These are phyloP conservation scores for Lepus oiostolus DNA, from an alignment of 2,797 vertebrate species.

Conservation along the genomic window DNA sequence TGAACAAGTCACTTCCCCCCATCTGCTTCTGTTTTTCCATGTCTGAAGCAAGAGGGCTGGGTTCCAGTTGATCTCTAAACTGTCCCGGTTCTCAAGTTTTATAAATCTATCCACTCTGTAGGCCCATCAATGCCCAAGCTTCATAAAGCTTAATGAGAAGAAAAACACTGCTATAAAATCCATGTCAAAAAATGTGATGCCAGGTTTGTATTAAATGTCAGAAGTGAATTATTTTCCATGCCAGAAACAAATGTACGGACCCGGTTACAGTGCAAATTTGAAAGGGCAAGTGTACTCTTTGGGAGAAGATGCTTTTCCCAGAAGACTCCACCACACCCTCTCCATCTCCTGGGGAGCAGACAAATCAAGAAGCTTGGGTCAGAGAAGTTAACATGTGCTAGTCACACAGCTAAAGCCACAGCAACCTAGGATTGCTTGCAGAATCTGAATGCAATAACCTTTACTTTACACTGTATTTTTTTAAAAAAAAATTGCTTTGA, in stretches of 20 bases:
- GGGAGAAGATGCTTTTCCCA: background rate
- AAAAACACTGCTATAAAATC: background rate
- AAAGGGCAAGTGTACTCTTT: background rate
- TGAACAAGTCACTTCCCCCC: background rate
- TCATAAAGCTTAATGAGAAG: constrained; percentile 56
- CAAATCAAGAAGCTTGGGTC: background rate
- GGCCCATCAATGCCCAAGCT: background rate
- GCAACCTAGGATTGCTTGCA: background rate
- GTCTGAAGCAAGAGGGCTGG: constrained; percentile 22
- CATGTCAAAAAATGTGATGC: background rate
- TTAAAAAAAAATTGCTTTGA: background rate
- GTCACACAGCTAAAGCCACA: background rate
- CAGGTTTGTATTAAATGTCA: constrained; percentile 64
- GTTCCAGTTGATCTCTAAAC: background rate
- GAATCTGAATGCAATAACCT: background rate
- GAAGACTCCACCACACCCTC: background rate
- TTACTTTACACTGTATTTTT: constrained; percentile 3
- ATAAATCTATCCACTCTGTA: background rate
- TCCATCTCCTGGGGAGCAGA: background rate
- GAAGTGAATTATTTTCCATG: constrained; percentile 65
- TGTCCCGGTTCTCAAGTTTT: background rate
- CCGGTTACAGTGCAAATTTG: background rate
- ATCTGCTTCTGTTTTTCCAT: background rate
- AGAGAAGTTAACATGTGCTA: background rate
- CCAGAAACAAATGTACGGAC: constrained; percentile 4